A percentile compares a stretch with the other conserved stretches of the same genome.
Conservation (phyloP, 2,888 invertebrate species). For the Ligdia adustata region DNA sequence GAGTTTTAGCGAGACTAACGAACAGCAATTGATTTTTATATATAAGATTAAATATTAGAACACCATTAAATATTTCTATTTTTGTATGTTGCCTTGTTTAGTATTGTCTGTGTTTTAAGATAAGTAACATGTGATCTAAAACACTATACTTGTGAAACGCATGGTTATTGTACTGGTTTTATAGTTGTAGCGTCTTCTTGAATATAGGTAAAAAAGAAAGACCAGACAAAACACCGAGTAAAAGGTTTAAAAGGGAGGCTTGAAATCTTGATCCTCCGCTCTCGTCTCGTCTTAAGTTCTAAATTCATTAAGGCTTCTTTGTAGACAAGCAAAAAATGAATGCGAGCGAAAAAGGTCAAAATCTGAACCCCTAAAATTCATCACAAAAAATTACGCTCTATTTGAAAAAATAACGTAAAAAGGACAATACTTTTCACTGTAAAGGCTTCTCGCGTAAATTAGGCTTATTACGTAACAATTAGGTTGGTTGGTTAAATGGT, state of each 20-base stretch:
- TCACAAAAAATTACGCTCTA: conserved; percentile 14
- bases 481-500: conserved; percentile 25
- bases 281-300: conserved; percentile 10
- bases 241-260: neutral
- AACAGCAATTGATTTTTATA: too few relatives aligned
- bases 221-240: neutral
- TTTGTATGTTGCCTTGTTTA: too few relatives aligned
- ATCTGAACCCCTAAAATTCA: conserved; percentile 14
- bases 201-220: too few relatives aligned
- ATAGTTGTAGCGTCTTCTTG: neutral
- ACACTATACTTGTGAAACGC: too few relatives aligned
- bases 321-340: conserved; percentile 15
- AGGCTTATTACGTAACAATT: conserved; percentile 35
- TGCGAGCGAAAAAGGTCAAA: conserved; percentile 16
- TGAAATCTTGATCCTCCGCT: conserved; percentile 7
- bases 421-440: conserved; percentile 27
- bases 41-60: too few relatives aligned
- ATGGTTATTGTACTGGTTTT: neutral
- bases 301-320: conserved; percentile 13
- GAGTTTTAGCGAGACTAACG: too few relatives aligned
- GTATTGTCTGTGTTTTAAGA: too few relatives aligned
- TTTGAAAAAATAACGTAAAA: conserved; percentile 23
- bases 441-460: conserved; percentile 31
- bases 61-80: too few relatives aligned
- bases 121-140: too few relatives aligned